These are phyloP conservation scores for Drosophila micromelanica DNA, from an alignment of 1,140 invertebrate genomes.

Conservation along the genomic window DNA sequence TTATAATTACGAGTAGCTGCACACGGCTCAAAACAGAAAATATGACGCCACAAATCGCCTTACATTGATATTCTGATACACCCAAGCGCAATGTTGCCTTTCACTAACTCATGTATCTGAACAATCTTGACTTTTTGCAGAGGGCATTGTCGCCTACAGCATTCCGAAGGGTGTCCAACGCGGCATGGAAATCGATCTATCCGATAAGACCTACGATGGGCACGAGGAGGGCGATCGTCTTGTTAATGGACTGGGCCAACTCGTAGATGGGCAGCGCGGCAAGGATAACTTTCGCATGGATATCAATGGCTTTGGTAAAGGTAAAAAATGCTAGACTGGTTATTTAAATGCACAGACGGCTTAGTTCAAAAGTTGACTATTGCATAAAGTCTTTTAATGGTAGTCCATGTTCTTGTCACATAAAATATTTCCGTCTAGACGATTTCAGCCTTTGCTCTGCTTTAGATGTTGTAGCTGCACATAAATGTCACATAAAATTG, in stretches of 20 bases:
- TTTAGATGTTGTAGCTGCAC: constrained; percentile 13
- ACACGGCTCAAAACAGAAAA: constrained; percentile 7
- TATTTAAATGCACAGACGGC: constrained; percentile 16
- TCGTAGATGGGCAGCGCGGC: constrained; percentile 94
- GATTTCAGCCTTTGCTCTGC: constrained; percentile 1
- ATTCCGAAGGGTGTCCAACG: constrained; percentile 93
- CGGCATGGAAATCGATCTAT: constrained; percentile 93
- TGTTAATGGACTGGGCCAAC: constrained; percentile 93
- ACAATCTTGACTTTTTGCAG: constrained; percentile 85
- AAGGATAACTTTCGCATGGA: constrained; percentile 92
- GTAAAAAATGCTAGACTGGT: constrained; percentile 82
- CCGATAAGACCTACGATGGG: constrained; percentile 97
- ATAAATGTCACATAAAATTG: constrained; percentile 50
- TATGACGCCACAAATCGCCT: constrained; percentile 39
- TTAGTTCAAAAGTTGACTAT: constrained; percentile 11
- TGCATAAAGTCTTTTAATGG: constrained; percentile 12
- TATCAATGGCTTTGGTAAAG: constrained; percentile 88
- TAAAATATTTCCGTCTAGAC: constrained; percentile 28
- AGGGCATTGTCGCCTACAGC: constrained; percentile 92
- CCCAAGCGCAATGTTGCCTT: constrained; percentile 24
- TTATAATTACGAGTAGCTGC: constrained; percentile 39
- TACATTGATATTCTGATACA: constrained; percentile 17
- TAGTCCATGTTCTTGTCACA: constrained; percentile 29
- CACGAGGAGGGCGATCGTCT: constrained; percentile 89
- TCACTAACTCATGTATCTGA: constrained; percentile 20